Base-by-base conservation (phyloP, 2,113 vertebrate genomes). In the Archilochus colubris region DNA sequence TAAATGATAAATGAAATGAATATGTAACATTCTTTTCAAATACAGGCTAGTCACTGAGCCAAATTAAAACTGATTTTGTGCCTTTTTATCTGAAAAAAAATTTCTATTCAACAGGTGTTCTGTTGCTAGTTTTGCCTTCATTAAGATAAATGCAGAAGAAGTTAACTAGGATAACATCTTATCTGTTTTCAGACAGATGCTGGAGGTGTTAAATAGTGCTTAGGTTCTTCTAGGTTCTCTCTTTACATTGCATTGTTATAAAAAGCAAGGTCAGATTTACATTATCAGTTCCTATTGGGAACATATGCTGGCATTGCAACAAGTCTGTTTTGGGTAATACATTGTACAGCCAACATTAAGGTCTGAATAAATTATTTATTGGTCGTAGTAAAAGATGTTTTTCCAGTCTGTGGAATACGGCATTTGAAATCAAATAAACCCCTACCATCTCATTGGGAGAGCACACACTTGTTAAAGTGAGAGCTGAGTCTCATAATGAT, bases 1-100 rank as follows among this genome's bases (percentile, higher is more conserved):
- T 98, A 99, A 98, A 98, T 99, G 99, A 99, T 99, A 98, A 99
- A 99, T 99, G 98, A 99, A 99, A 99, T 99, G 98, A 99, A 99
- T 99, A 99, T 99, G 98, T 99, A 98, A 97, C 97, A 95, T 97
- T 97, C 97, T 97, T 96, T 96, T 97, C 97, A 97, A 97, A 97
- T 97, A 97, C 95, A 97, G 94, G 96, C 97, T 95, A 97, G 97
- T 97, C 95, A 89, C 95, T 68, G 94, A 98, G 96, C 96, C 96
- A 97, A 97, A 97, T 94, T 78, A 96, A 97, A 98, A 95, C 96
- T 96, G 96, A 96, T 97, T 97, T 98, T 97, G 77, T 96, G 96
- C 79, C 93, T 76, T 96, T 98, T 84, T 96, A 90, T 91, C 81
- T 96, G 82, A 96, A 96, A 97, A 97, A 57, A 97, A 93, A 91